These are phyloP conservation scores for Sylvia atricapilla DNA, from an alignment of 2,113 vertebrate species.

Conservation along the genomic window DNA sequence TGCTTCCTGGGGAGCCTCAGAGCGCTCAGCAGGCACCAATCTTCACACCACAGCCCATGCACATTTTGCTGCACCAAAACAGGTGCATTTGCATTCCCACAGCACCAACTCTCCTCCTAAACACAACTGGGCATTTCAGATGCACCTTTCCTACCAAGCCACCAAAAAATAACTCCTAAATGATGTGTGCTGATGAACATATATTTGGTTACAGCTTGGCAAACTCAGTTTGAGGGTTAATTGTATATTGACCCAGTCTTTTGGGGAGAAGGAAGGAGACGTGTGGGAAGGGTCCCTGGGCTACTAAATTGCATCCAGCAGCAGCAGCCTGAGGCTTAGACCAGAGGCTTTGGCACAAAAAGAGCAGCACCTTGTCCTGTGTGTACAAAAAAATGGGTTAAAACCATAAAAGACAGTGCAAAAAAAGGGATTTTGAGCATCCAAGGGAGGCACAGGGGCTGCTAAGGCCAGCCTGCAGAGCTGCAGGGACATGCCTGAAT, in stretches of 20 bases:
- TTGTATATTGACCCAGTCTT: background rate
- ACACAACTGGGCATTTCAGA: background rate
- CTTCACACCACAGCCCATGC: background rate
- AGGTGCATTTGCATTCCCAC: background rate
- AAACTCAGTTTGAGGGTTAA: background rate
- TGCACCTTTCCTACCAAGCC: background rate
- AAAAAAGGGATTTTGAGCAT: background rate
- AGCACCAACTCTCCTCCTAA: background rate
- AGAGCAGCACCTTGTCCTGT: accelerated
- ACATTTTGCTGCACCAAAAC: background rate
- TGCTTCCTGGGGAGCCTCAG: accelerated
- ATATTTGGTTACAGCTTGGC: background rate
- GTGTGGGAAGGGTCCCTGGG: background rate
- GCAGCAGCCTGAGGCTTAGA: background rate
- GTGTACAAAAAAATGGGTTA: background rate
- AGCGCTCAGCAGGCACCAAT: background rate
- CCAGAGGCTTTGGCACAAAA: background rate
- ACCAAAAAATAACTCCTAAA: background rate
- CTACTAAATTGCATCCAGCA: background rate
- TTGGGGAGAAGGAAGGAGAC: background rate
- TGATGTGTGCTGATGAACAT: background rate
- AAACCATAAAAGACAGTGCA: background rate
- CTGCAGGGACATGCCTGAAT: background rate
- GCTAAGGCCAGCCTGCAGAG: background rate
- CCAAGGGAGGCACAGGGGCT: background rate